Percentiles rank a stretch among this genome's conserved stretches.
These are phyloP conservation scores for Pachyrhynchus sulphureomaculatus DNA, from an alignment of 1,140 invertebrate species.

Conservation along the genomic window DNA sequence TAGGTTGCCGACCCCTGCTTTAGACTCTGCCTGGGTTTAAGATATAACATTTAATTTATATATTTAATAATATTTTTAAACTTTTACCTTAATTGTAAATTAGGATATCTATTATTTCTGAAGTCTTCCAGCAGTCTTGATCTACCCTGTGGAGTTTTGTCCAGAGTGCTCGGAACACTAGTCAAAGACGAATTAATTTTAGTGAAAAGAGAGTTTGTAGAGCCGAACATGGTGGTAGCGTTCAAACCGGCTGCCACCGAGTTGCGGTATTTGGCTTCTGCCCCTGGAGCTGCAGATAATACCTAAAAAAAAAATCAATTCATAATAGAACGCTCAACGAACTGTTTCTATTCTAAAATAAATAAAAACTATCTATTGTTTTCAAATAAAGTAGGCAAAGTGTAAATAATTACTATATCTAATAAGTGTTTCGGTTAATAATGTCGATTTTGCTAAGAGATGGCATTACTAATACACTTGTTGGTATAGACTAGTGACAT, in stretches of 20 bases:
- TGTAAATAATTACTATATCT: too few relatives aligned
- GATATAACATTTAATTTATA: too few relatives aligned
- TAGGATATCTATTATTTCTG: conserved; percentile 86
- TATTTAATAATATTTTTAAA: too few relatives aligned
- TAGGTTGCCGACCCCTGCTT: too few relatives aligned
- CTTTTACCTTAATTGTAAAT: conserved; percentile 81
- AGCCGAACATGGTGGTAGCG: conserved; percentile 78
- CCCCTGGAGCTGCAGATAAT: conserved; percentile 85
- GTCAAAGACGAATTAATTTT: conserved; percentile 58
- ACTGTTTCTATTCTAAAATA: too few relatives aligned
- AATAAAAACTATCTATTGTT: too few relatives aligned
- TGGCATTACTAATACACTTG: too few relatives aligned
- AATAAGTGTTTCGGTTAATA: too few relatives aligned
- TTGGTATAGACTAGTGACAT: too few relatives aligned
- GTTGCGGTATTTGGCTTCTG: conserved; percentile 84
- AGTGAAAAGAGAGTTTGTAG: conserved; percentile 77
- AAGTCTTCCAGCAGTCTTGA: conserved; percentile 93
- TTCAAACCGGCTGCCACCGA: conserved; percentile 68
- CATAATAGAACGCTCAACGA: background rate
- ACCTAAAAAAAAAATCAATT: conserved; percentile 40
- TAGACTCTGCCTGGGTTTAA: too few relatives aligned
- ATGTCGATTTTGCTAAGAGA: too few relatives aligned
- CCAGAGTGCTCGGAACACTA: conserved; percentile 47
- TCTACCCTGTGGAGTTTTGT: conserved; percentile 72
- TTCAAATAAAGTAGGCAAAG: too few relatives aligned